These are phyloP conservation scores for Graptemys geographica DNA, from an alignment of 2,797 vertebrate genomes.

Conservation along the genomic window DNA sequence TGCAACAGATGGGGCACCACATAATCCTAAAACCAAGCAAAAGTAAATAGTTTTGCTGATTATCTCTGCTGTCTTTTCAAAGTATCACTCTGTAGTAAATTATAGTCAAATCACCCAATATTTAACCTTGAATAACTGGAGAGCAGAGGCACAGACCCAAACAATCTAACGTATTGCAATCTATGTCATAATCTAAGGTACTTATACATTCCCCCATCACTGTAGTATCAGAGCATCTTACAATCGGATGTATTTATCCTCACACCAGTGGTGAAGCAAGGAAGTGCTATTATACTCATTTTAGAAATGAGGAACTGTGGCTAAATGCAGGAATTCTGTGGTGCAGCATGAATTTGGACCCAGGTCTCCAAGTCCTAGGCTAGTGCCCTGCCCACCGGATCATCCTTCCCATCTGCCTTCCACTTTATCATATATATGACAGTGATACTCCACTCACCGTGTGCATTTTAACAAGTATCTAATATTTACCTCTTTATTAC, in stretches of 20 bases:
- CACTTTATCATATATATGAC: background rate
- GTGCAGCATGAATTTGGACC: background rate
- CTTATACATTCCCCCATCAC: background rate
- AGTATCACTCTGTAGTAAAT: background rate
- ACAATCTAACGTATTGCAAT: background rate
- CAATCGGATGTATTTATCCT: background rate
- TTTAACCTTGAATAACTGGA: background rate
- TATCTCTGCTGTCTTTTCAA: background rate
- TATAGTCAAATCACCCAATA: background rate
- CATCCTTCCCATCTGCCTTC: background rate
- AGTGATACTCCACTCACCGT: background rate
- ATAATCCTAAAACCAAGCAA: background rate
- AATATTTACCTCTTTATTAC: constrained; percentile 3
- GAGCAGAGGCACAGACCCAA: rapidly evolving
- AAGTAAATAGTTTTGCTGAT: background rate
- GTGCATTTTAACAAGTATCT: background rate
- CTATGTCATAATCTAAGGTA: background rate
- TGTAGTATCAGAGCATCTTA: background rate
- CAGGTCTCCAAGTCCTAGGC: background rate
- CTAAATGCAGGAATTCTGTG: background rate
- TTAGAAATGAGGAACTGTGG: background rate
- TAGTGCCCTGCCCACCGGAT: background rate
- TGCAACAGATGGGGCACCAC: background rate
- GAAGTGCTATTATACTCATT: background rate
- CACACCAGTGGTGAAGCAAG: background rate